Base-by-base conservation (phyloP, 2,888 invertebrate genomes). In the Drosophila birchii region DNA sequence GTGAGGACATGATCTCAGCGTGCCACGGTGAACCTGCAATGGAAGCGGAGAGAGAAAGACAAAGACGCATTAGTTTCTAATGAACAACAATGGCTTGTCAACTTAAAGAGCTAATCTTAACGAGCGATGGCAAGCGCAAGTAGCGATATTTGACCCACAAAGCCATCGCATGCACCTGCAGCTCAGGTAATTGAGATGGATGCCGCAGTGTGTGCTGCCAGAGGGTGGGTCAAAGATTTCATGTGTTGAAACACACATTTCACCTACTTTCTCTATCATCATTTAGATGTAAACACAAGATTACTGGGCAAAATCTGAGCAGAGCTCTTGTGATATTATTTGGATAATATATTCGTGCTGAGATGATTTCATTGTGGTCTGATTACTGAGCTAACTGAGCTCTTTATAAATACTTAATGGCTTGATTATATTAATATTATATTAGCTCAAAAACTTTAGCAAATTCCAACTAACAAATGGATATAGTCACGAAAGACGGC, bases 1-100 rank as follows among this genome's bases (percentile, higher is more conserved):
- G 94, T 91, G 94, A 94, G 90, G 96, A 95, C 96, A 97, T 96
- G 92, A 98, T 96, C 93, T 96, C 95, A 91, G 98, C 96, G 94
- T 95, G 95, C 98, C 98, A 98, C 93, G 98, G 98, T 93, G 98
- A 98, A 89, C 98, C 97, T 97, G 93, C 60, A 93, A 93, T 74
- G 68, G 84, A 54, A 18, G 41, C 8, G 54, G 12, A 62, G 32
- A 62, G 32, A 53, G 34, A 61, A 14, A 12, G 36, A 36, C 34
- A 47, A 32, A 32, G 29, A 47, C 7, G 7, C 47, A 51, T 66
- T 63, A 66, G 43, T 43, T 7, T 43, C 26, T 29, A 29, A 54
- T 47, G 29, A 12, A 5, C 11, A 20, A 18, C 29, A 38, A 12
- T 16, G 20, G 18, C 53, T 45, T 23, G 23, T 62, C 53, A 61